Evolutionary conservation across 2,113 vertebrate genomes (phyloP).

Genomic region (Ctenodactylus gundi): DNA sequence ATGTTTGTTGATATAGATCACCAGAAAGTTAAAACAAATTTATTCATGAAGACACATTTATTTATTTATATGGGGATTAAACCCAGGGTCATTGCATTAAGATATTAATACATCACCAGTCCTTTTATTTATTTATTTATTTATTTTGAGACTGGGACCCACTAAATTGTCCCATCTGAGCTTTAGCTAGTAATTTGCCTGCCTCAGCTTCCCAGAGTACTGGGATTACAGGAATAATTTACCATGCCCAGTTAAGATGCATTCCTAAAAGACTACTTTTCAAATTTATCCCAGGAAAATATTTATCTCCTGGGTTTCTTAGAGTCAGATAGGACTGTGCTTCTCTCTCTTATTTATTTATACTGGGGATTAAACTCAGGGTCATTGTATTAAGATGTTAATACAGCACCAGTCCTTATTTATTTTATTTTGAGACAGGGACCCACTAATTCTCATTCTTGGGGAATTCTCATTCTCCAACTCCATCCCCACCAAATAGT

Average conservation of each 20-base stretch:
- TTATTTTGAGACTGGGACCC: not conserved
- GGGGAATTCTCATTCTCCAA: not conserved
- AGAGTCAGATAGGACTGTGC: no score
- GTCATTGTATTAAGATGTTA: no score
- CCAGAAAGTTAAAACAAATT: not conserved
- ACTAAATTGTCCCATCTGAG: not conserved
- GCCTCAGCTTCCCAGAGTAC: not conserved
- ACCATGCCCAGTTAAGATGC: not conserved
- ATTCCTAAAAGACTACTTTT: conserved; percentile 8
- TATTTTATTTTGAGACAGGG: no score
- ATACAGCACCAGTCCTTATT: no score
- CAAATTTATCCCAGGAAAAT: not conserved
- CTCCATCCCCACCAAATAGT: not conserved
- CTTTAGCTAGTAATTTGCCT: not conserved
- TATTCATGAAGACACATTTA: not conserved
- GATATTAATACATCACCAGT: no score
- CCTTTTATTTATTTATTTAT: not conserved
- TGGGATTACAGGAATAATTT: not conserved
- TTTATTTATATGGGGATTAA: not conserved
- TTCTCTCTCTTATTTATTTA: no score
- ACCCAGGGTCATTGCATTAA: not conserved
- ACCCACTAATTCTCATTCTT: no score
- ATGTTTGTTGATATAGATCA: not conserved
- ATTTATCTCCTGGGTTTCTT: not conserved
- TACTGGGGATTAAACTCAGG: no score